Conservation (phyloP, 64 coral and sea anemone genomes). For the Anthopleura sola region DNA sequence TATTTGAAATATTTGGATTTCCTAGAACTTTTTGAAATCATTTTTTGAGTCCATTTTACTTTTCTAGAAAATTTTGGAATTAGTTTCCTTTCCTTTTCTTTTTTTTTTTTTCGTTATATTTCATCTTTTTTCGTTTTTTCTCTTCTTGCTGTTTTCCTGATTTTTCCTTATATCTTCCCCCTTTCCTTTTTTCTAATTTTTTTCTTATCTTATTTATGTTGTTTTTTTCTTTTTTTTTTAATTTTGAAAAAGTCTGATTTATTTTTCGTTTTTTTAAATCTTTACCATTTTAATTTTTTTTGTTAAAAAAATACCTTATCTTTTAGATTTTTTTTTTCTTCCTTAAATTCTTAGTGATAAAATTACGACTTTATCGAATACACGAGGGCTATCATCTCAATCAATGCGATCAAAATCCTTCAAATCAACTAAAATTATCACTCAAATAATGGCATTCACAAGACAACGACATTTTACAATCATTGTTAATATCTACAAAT, state of each 20-base stretch:
- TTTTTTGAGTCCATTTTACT: too few relatives aligned
- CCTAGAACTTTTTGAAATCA: too few relatives aligned
- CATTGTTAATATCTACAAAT: slow-evolving; percentile 24
- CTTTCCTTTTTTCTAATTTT: not conserved
- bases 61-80: not conserved
- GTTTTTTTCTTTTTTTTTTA: not conserved
- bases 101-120: not conserved
- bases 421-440: not conserved
- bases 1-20: not conserved
- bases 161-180: not conserved
- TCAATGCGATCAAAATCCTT: not conserved
- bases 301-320: not conserved
- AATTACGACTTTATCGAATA: not conserved
- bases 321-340: not conserved
- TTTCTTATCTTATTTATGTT: not conserved
- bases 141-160: too few relatives aligned
- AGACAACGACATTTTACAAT: slow-evolving; percentile 9
- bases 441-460: not conserved
- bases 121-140: not conserved
- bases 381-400: not conserved
- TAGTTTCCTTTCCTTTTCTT: not conserved
- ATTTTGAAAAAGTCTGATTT: too few relatives aligned
- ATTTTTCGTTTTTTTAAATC: not conserved
- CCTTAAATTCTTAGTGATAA: not conserved
- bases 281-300: not conserved